phyloP scores from a whole-genome alignment of 2,888 invertebrate species.

The Poecilus cupreus region DNA sequence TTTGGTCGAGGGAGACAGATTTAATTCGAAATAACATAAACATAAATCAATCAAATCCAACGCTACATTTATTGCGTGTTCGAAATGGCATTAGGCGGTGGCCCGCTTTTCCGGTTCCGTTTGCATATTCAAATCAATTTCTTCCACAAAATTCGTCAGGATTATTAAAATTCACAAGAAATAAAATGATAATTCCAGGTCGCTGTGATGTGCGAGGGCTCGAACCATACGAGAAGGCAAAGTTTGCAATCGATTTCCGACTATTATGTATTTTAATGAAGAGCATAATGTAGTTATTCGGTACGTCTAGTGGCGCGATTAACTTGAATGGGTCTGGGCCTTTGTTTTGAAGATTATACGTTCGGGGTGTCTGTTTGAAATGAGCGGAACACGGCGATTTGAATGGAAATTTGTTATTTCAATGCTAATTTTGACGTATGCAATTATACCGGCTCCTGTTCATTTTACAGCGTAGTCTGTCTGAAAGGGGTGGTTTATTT shows the following conservation, averaged over 20 bases:
- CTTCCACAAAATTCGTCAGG: neutral
- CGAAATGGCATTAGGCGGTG: conserved; percentile 5
- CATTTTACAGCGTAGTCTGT: conserved; percentile 37
- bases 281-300: conserved; percentile 17
- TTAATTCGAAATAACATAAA: conserved; percentile 25
- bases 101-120: neutral
- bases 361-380: conserved; percentile 31
- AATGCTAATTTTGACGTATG: conserved; percentile 51
- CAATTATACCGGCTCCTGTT: conserved; percentile 40
- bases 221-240: neutral
- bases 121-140: conserved; percentile 26
- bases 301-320: conserved; percentile 15
- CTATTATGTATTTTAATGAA: conserved; percentile 33
- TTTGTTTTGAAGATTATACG: conserved; percentile 43
- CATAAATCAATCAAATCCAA: conserved; percentile 3
- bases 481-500: conserved; percentile 24
- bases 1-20: neutral
- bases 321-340: conserved; percentile 19
- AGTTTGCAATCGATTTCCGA: neutral
- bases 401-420: conserved; percentile 51
- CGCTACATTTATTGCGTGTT: conserved; percentile 15
- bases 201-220: neutral
- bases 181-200: neutral
- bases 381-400: conserved; percentile 42
- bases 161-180: neutral